Percentiles rank a stretch among this genome's conserved stretches.
Evolutionary conservation across 2,797 vertebrate genomes (phyloP).

Genomic region (Natrix natrix): DNA sequence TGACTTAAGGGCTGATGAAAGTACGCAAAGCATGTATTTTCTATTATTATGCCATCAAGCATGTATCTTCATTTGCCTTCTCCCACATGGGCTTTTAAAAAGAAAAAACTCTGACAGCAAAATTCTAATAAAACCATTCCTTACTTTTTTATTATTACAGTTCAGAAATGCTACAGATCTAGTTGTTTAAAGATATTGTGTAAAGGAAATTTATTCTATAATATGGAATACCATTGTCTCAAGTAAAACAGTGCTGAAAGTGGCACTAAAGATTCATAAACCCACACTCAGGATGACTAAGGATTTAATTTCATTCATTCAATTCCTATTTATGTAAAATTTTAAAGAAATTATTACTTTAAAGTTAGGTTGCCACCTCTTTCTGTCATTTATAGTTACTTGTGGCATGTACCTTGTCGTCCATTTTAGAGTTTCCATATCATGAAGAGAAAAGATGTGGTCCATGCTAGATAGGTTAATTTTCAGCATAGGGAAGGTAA

Average conservation of each 20-base stretch:
- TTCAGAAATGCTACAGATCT: conserved; percentile 23
- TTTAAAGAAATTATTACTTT: neutral
- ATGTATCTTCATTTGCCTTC: neutral
- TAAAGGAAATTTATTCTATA: neutral
- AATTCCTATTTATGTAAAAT: neutral
- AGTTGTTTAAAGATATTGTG: conserved; percentile 11
- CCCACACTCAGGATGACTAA: neutral
- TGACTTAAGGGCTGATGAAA: neutral
- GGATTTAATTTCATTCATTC: neutral
- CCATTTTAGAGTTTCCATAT: neutral
- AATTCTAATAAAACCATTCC: conserved; percentile 5
- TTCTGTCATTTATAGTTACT: neutral
- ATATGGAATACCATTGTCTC: neutral
- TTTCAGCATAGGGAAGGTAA: neutral
- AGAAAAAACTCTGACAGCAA: neutral
- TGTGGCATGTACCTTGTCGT: neutral
- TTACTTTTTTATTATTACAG: neutral
- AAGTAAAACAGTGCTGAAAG: neutral
- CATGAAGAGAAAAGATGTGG: neutral
- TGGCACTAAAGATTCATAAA: neutral
- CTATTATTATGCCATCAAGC: neutral
- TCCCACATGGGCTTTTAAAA: neutral
- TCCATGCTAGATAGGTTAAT: neutral
- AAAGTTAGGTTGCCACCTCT: neutral
- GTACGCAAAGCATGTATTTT: neutral